A percentile compares a stretch with the other conserved stretches of the same genome.
phyloP scores from a whole-genome alignment of 2,113 vertebrate species.

The Lycaon pictus region DNA sequence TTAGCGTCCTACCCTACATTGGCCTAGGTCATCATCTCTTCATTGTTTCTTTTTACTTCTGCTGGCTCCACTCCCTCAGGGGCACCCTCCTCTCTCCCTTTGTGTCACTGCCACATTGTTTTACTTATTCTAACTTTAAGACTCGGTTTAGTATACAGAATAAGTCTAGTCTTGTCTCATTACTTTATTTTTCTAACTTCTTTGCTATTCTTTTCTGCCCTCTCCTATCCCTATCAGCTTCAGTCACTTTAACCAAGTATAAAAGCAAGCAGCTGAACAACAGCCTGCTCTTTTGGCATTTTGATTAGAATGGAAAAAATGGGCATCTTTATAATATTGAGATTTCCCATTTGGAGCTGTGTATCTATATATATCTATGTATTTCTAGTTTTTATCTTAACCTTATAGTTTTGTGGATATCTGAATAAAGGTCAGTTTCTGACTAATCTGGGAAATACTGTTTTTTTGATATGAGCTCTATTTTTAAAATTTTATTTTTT shows the following conservation, averaged over 20 bases:
- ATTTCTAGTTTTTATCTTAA: neutral
- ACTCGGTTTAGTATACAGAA: neutral
- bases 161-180: neutral
- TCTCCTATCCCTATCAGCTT: neutral
- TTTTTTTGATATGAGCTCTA: neutral
- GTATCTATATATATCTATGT: neutral
- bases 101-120: neutral
- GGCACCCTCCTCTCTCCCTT: neutral
- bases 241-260: neutral
- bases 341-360: conserved; percentile 2
- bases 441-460: neutral
- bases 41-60: neutral
- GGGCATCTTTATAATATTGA: neutral
- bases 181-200: conserved; percentile 28
- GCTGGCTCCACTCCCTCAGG: neutral
- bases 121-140: neutral
- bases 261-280: neutral
- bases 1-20: neutral
- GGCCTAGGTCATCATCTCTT: neutral
- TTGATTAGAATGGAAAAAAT: conserved; percentile 50
- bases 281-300: neutral
- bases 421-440: conserved; percentile 20
- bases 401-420: neutral
- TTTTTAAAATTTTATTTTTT: no score
- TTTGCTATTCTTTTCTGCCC: neutral